Evolutionary conservation across 2,113 vertebrate species (phyloP).

Genomic region (Odobenus rosmarus): DNA sequence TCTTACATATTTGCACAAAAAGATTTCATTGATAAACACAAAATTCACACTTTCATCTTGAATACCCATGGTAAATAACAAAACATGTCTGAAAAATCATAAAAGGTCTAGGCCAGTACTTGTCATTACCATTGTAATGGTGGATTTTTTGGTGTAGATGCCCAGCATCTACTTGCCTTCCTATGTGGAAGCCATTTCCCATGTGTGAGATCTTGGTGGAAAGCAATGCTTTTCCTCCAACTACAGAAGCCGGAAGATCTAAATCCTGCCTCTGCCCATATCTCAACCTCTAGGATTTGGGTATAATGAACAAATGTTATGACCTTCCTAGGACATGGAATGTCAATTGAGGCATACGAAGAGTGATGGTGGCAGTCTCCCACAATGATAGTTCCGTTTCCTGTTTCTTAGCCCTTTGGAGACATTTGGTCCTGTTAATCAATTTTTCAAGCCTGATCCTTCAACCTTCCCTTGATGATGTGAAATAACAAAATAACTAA

Average conservation of each 20-base stretch:
- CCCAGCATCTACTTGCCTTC: not conserved
- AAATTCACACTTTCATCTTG: not conserved
- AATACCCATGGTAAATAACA: not conserved
- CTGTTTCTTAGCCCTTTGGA: not conserved
- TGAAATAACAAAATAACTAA: not conserved
- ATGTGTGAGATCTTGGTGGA: not conserved
- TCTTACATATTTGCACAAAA: not conserved
- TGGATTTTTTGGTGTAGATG: not conserved
- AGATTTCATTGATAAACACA: not conserved
- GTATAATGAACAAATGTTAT: not conserved
- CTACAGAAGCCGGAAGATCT: not conserved
- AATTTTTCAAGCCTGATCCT: not conserved
- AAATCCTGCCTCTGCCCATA: not conserved
- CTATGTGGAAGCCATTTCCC: not conserved
- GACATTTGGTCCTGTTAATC: not conserved
- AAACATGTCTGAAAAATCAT: not conserved
- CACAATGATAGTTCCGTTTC: not conserved
- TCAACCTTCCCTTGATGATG: not conserved
- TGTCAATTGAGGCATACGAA: not conserved
- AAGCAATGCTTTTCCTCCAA: not conserved
- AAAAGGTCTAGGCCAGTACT: not conserved
- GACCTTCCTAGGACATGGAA: no score
- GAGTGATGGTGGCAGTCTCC: not conserved
- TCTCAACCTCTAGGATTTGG: not conserved
- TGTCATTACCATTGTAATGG: not conserved